Percentiles rank a stretch among this genome's conserved stretches.
Evolutionary conservation across 2,888 invertebrate genomes (phyloP).

Genomic region (Callyntrura guangdongensis): DNA sequence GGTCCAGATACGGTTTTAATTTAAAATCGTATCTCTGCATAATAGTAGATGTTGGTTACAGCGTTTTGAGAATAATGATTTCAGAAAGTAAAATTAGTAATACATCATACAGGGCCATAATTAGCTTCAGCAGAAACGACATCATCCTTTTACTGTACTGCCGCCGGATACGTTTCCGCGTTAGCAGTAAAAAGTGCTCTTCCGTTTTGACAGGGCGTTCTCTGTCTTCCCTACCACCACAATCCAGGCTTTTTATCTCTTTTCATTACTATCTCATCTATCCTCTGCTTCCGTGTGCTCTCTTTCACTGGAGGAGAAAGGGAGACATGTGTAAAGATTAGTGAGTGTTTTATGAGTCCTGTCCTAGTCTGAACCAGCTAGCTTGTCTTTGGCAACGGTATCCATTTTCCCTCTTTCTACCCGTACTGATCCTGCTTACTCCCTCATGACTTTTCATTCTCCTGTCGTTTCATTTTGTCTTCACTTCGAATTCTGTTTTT

Average conservation of each 20-base stretch:
- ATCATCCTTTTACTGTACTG: no score
- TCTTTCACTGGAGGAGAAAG: not conserved
- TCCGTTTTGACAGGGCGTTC: not conserved
- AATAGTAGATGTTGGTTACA: no score
- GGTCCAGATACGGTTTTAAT: no score
- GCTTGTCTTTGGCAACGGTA: constrained; percentile 2
- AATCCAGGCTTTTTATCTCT: constrained; percentile 16
- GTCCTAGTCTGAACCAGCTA: constrained; percentile 3
- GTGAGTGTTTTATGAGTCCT: constrained; percentile 60
- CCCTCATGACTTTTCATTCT: constrained; percentile 41
- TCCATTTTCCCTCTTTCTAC: not conserved
- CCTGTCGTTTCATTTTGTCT: constrained; percentile 16
- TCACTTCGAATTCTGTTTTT: constrained; percentile 1
- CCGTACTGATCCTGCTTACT: constrained; percentile 28
- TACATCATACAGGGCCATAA: no score
- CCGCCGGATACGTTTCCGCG: no score
- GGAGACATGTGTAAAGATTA: constrained; percentile 69
- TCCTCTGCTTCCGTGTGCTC: not conserved
- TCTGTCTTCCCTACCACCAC: not conserved
- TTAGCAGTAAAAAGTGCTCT: no score
- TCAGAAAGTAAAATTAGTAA: no score
- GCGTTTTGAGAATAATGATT: no score
- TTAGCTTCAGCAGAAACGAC: no score
- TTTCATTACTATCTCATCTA: not conserved
- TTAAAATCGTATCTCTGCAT: no score